Evolutionary conservation across 2,113 vertebrate species (phyloP).

Genomic region (Xiphias gladius): DNA sequence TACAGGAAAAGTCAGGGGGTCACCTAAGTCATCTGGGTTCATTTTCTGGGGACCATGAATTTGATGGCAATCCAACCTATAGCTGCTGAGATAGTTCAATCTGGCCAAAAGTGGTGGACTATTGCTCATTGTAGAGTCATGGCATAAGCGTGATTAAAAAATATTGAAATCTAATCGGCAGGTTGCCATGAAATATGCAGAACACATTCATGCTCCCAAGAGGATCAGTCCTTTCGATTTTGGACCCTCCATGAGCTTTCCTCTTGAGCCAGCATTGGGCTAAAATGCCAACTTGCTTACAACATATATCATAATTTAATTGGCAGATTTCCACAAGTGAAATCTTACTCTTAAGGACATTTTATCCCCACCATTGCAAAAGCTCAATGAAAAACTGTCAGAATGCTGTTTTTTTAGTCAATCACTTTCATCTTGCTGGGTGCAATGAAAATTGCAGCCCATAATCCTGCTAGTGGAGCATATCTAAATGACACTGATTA

Average conservation of each 20-base stretch:
- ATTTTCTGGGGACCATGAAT: not conserved
- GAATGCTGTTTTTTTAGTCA: not conserved
- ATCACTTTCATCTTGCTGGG: not conserved
- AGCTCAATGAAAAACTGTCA: not conserved
- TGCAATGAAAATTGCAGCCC: not conserved
- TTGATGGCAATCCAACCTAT: not conserved
- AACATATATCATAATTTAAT: not conserved
- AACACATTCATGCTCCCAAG: not conserved
- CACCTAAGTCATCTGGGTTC: not conserved
- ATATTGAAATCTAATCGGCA: not conserved
- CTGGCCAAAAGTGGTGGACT: not conserved
- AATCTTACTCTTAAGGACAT: too few species aligned
- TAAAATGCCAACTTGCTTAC: slow-evolving; percentile 12
- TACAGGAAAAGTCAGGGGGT: not conserved
- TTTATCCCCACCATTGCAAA: not conserved
- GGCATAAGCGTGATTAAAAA: not conserved
- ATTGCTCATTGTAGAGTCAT: not conserved
- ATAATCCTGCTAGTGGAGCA: not conserved
- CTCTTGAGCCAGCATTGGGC: not conserved
- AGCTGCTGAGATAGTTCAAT: not conserved
- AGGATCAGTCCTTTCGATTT: not conserved
- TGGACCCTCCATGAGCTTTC: not conserved
- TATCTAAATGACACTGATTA: slow-evolving; percentile 6
- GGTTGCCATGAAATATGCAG: not conserved
- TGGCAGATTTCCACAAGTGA: too few species aligned